These are phyloP conservation scores for Kobus ellipsiprymnus DNA, from an alignment of 2,113 vertebrate genomes.

Conservation along the genomic window DNA sequence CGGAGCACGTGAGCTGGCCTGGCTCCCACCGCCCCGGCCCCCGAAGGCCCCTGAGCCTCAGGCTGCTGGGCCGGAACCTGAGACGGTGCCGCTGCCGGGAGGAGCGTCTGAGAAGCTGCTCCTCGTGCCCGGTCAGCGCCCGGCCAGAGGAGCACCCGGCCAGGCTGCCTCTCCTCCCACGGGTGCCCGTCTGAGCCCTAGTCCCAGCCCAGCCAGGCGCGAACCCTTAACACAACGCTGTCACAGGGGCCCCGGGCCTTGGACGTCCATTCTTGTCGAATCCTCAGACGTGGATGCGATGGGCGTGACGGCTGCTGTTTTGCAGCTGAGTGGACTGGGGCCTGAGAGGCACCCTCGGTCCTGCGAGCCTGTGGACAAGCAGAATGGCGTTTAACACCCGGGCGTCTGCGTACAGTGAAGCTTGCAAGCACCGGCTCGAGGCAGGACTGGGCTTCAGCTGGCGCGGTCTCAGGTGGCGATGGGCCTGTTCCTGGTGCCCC, in stretches of 20 bases:
- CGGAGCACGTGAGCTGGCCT: fast-evolving
- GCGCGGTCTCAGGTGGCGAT: fast-evolving
- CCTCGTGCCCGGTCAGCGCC: fast-evolving
- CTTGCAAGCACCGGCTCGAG: fast-evolving
- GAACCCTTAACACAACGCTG: fast-evolving
- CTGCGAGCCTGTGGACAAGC: fast-evolving
- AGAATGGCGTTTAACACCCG: fast-evolving
- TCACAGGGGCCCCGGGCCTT: fast-evolving
- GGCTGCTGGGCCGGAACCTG: fast-evolving
- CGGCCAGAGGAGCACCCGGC: fast-evolving
- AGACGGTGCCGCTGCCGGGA: fast-evolving
- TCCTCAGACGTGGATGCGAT: fast-evolving
- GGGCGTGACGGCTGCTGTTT: fast-evolving
- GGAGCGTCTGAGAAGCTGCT: not conserved
- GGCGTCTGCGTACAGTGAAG: not conserved
- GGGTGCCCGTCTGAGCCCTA: fast-evolving
- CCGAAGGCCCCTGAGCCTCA: not conserved
- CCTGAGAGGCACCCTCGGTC: not conserved
- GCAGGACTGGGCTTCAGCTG: fast-evolving
- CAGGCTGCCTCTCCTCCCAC: fast-evolving
- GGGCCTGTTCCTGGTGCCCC: not conserved
- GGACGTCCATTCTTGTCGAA: fast-evolving
- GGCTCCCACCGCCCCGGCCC: fast-evolving
- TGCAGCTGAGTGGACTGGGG: not conserved
- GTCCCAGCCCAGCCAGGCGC: not conserved